Evolutionary conservation across 2,113 vertebrate genomes (phyloP).

Genomic region (Oryzias melastigma): DNA sequence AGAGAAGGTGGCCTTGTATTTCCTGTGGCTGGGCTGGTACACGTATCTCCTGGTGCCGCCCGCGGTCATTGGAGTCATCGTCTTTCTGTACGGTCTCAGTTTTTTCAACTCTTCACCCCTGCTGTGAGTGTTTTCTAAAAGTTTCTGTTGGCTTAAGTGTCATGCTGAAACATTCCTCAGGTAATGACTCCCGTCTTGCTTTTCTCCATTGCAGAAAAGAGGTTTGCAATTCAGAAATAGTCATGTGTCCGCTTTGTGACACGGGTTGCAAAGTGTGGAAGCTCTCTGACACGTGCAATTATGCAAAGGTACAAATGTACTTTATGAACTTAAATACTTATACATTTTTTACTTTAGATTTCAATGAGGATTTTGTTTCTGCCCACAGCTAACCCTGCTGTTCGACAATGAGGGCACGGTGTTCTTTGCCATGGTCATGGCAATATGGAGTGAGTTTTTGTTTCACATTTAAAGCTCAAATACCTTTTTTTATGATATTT

Average conservation of each 20-base stretch:
- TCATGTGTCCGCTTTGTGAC: slow-evolving; percentile 93
- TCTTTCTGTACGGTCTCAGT: slow-evolving; percentile 82
- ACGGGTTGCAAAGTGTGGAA: slow-evolving; percentile 80
- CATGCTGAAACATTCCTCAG: slow-evolving; percentile 13
- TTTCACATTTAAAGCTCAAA: background rate
- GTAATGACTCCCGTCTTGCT: background rate
- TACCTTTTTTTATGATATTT: background rate
- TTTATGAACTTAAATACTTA: background rate
- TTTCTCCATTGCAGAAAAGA: slow-evolving; percentile 81
- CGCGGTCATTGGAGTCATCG: slow-evolving; percentile 70
- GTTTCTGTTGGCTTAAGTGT: slow-evolving; percentile 45
- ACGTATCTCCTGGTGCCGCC: slow-evolving; percentile 84
- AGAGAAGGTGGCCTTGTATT: slow-evolving; percentile 93
- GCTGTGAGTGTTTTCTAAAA: slow-evolving; percentile 81
- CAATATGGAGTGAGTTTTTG: slow-evolving; percentile 89
- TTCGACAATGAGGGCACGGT: slow-evolving; percentile 93
- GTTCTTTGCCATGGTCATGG: slow-evolving; percentile 92
- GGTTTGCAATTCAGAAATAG: slow-evolving; percentile 82
- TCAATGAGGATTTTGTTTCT: slow-evolving; percentile 7
- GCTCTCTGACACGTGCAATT: slow-evolving; percentile 88
- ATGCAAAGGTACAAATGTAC: slow-evolving; percentile 82
- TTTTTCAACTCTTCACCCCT: slow-evolving; percentile 84
- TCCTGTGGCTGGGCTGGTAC: slow-evolving; percentile 94
- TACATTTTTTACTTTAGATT: background rate
- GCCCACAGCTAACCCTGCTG: slow-evolving; percentile 84